phyloP scores from a whole-genome alignment of 2,888 invertebrate species.

The Epirrita christyi region DNA sequence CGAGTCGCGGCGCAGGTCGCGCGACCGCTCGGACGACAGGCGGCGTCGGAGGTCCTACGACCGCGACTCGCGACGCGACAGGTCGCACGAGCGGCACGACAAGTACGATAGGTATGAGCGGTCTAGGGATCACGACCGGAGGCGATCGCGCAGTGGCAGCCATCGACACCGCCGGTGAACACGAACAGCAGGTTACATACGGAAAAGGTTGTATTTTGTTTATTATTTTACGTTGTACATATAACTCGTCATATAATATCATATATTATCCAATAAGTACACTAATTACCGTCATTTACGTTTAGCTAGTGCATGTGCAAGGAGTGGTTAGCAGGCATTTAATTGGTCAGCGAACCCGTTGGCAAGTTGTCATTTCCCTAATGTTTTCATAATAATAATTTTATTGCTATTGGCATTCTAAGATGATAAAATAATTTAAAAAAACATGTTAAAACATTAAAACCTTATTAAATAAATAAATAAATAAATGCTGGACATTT shows the following conservation, averaged over 20 bases:
- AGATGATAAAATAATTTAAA: no score
- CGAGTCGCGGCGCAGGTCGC: slow-evolving; percentile 55
- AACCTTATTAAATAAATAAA: no score
- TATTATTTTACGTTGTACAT: slow-evolving; percentile 37
- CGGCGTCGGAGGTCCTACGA: slow-evolving; percentile 58
- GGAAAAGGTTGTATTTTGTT: slow-evolving; percentile 70
- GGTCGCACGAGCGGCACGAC: slow-evolving; percentile 45
- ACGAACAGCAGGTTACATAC: slow-evolving; percentile 71
- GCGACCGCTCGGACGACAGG: slow-evolving; percentile 46
- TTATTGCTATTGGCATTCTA: no score
- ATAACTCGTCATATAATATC: neutral
- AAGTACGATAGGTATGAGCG: slow-evolving; percentile 79
- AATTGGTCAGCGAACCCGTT: no score
- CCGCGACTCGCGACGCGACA: slow-evolving; percentile 21
- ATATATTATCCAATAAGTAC: neutral
- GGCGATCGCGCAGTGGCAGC: slow-evolving; percentile 69
- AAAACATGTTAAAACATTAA: no score
- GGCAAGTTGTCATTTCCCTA: no score
- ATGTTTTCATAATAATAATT: no score
- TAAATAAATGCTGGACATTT: no score
- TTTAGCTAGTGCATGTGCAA: no score
- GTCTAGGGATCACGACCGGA: slow-evolving; percentile 71
- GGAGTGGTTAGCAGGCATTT: no score
- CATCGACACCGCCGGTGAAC: slow-evolving; percentile 76
- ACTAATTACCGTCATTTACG: neutral